phyloP scores from a whole-genome alignment of 1,140 invertebrate genomes.

The Rhizoglyphus robini region DNA sequence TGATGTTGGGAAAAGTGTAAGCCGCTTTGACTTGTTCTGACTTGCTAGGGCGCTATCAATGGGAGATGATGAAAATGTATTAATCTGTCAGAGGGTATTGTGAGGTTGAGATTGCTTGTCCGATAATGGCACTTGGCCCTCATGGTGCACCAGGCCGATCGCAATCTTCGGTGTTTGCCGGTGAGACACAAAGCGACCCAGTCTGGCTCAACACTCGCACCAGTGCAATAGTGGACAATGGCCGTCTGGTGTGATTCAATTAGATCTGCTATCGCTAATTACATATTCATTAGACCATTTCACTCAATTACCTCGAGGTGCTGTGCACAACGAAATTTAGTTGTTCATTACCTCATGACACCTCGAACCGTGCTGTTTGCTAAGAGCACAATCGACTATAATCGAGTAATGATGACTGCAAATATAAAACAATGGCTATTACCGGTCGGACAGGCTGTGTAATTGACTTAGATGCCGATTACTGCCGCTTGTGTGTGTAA shows the following conservation, averaged over 20 bases:
- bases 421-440: constrained; percentile 11
- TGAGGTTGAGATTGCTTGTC: background rate
- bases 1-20: constrained; percentile 12
- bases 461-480: constrained; percentile 5
- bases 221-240: too few relatives aligned
- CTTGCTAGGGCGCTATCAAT: constrained; percentile 2
- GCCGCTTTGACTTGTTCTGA: background rate
- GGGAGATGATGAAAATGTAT: constrained; percentile 15
- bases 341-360: background rate
- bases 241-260: constrained; percentile 15
- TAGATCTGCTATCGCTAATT: constrained; percentile 11
- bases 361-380: background rate
- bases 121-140: background rate
- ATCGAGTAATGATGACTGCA: constrained; percentile 11
- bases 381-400: background rate
- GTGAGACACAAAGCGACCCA: too few relatives aligned
- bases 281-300: constrained; percentile 9
- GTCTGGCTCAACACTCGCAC: too few relatives aligned
- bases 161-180: too few relatives aligned
- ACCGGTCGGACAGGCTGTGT: background rate
- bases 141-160: too few relatives aligned
- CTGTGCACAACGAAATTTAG: constrained; percentile 7
- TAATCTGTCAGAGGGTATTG: constrained; percentile 11
- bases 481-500: constrained; percentile 5
- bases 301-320: background rate